Evolutionary conservation across 2,888 invertebrate genomes (phyloP), one percentile per base, ranked within the genome.

Genomic region (Campaea margaritaria): DNA sequence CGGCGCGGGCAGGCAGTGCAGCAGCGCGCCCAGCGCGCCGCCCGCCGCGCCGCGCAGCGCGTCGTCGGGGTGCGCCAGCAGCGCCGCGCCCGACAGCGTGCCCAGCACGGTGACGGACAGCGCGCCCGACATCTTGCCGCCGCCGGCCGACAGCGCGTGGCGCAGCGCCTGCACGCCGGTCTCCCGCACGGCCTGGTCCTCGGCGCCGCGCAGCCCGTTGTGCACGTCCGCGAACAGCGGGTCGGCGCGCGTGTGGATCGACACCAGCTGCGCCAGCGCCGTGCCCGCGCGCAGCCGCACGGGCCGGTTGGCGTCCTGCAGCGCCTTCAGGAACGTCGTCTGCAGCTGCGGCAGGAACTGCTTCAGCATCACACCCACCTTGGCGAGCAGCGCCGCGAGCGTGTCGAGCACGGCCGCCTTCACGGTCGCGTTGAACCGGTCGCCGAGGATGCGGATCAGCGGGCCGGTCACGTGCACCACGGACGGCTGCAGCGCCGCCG

Each of bases 331-430:
- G 92, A 99, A 99, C 14, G 99, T 99, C 1, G 99, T 99, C 93
- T 99, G 99, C 39, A 99, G 94, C 90, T 99, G 99, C 1, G 99
- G 99, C 76, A 99, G 93, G 93, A 99, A 99, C 84, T 99, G 99
- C 87, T 99, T 99, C 85, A 99, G 90, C 96, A 98, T 96, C 38
- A 96, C 95, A 44, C 98, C 98, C 65, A 99, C 98, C 94, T 99
- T 99, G 34, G 96, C 95, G 10, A 99, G 93, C n/a, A 99, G 93
- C 63, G 97, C 94, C 0, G 98, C 98, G 21, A 99, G 93, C 0
- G 99, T 98, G 84, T 99, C 98, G 27, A 99, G 91, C 34, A 99
- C 98, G 31, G 99, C 98, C 0, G 98, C 97, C 88, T 99, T 99
- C 0, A 99, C 98, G 75, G 96, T 97, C 77, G 97, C 95, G 77